Evolutionary conservation across 2,888 invertebrate species (phyloP).

Genomic region (Cryptocephalus primarius): DNA sequence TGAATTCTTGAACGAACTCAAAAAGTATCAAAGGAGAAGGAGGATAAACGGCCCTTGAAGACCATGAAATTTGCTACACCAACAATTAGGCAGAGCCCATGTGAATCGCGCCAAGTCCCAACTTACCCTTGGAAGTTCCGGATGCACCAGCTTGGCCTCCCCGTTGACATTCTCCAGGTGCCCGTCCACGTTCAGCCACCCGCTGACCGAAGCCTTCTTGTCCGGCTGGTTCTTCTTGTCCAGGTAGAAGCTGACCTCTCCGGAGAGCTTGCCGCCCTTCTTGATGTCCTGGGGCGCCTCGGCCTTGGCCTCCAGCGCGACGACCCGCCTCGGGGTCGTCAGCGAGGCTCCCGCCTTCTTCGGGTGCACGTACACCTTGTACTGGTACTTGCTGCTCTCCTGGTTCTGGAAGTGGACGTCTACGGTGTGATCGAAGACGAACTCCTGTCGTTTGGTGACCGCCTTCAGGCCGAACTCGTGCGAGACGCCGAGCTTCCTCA

Average conservation of each 20-base stretch:
- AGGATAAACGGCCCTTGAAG: no score
- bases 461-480: slow-evolving; percentile 65
- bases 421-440: slow-evolving; percentile 52
- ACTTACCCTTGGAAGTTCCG: slow-evolving; percentile 44
- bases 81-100: no score
- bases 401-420: slow-evolving; percentile 61
- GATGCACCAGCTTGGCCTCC: slow-evolving; percentile 55
- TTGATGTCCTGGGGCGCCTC: slow-evolving; percentile 21
- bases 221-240: slow-evolving; percentile 61
- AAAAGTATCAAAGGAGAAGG: no score
- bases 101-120: no score
- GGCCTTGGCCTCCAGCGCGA: slow-evolving; percentile 47
- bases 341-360: slow-evolving; percentile 52
- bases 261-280: slow-evolving; percentile 46
- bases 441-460: slow-evolving; percentile 48
- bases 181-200: slow-evolving; percentile 43
- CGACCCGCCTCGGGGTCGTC: slow-evolving; percentile 55
- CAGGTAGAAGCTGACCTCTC: slow-evolving; percentile 53
- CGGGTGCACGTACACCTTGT: slow-evolving; percentile 54
- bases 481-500: slow-evolving; percentile 61
- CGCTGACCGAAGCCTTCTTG: slow-evolving; percentile 51
- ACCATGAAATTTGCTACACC: no score
- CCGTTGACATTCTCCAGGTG: slow-evolving; percentile 41
- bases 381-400: slow-evolving; percentile 60
- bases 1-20: no score